phyloP scores from a whole-genome alignment of 2,113 vertebrate genomes.

The Plestiodon gilberti region DNA sequence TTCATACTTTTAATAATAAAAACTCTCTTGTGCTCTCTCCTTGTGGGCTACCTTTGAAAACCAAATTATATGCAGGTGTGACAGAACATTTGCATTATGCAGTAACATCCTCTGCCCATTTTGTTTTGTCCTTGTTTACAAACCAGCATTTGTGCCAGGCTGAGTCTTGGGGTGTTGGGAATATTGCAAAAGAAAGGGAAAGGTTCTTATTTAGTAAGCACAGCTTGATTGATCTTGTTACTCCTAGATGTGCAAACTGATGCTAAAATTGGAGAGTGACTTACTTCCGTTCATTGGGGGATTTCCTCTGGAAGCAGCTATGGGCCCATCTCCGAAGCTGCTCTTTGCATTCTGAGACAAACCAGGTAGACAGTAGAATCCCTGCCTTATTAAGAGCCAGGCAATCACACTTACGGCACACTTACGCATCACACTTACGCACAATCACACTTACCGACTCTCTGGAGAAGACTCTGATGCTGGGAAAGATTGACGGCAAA shows the following conservation, averaged over 20 bases:
- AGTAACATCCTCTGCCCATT: slow-evolving; percentile 32
- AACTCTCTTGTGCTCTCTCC: no score
- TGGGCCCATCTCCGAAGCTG: not conserved
- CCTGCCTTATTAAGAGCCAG: no score
- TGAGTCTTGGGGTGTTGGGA: slow-evolving; percentile 39
- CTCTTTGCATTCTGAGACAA: not conserved
- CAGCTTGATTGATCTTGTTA: slow-evolving; percentile 60
- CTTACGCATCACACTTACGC: no score
- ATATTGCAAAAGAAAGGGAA: slow-evolving; percentile 39
- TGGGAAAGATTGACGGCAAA: no score
- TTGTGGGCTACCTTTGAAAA: no score
- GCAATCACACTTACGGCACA: no score
- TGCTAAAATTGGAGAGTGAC: no score
- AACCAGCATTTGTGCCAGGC: not conserved
- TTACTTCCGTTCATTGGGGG: not conserved
- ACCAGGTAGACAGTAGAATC: not conserved
- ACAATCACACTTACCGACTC: no score
- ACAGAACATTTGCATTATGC: not conserved
- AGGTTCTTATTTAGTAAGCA: slow-evolving; percentile 53
- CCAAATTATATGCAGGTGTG: no score
- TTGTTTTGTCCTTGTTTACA: slow-evolving; percentile 21
- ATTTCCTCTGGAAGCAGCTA: not conserved
- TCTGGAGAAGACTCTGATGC: no score
- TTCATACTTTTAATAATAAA: no score
- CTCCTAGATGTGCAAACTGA: no score